phyloP scores from a whole-genome alignment of 2,888 invertebrate species.

The Limnephilus auricula region DNA sequence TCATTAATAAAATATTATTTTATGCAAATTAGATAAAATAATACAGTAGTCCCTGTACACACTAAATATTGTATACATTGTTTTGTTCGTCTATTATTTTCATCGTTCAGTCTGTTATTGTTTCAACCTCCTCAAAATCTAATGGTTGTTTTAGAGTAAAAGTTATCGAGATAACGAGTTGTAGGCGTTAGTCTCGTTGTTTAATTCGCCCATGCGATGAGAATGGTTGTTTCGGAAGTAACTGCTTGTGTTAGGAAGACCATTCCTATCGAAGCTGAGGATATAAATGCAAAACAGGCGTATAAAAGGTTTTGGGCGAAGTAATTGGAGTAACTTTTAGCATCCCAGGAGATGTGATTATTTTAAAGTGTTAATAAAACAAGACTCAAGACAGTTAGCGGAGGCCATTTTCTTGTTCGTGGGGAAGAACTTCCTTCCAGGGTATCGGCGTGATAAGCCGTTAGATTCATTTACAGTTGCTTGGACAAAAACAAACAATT shows the following conservation, averaged over 20 bases:
- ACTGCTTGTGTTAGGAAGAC: not conserved
- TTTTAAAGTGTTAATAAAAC: slow-evolving; percentile 45
- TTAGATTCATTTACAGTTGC: not conserved
- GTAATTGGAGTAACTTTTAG: slow-evolving; percentile 24
- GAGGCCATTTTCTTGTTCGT: slow-evolving; percentile 6
- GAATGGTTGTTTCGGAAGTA: slow-evolving; percentile 21
- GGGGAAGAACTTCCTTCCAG: not conserved
- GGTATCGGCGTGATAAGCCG: not conserved
- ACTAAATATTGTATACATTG: not conserved
- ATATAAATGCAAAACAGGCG: slow-evolving; percentile 39
- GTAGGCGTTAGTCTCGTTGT: slow-evolving; percentile 6
- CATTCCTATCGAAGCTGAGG: slow-evolving; percentile 3
- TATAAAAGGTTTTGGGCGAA: slow-evolving; percentile 2
- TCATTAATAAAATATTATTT: too few relatives aligned
- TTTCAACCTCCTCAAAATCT: not conserved
- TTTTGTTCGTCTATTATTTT: not conserved
- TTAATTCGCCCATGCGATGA: slow-evolving; percentile 16
- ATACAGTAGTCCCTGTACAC: not conserved
- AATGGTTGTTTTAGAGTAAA: not conserved
- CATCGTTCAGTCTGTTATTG: not conserved
- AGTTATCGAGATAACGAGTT: slow-evolving; percentile 2
- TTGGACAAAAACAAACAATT: not conserved
- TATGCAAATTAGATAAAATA: not conserved
- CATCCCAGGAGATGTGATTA: slow-evolving; percentile 33
- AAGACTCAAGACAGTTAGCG: slow-evolving; percentile 6